A percentile compares a stretch with the other conserved stretches of the same genome.
These are phyloP conservation scores for Pteruthius melanotis DNA, from an alignment of 2,113 vertebrate genomes.

Conservation along the genomic window DNA sequence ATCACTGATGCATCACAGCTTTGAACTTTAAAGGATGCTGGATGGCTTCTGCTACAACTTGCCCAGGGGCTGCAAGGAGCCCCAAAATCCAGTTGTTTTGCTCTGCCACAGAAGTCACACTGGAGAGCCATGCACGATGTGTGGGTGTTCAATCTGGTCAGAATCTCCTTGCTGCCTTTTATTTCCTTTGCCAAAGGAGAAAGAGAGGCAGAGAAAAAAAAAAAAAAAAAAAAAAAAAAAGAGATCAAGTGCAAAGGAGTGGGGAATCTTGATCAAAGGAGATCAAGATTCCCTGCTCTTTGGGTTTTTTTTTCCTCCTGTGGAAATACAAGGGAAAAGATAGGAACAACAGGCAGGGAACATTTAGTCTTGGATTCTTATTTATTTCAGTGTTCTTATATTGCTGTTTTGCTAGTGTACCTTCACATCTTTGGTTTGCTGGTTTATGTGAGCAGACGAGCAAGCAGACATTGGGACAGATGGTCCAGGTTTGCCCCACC, in stretches of 20 bases:
- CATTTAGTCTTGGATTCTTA: background rate
- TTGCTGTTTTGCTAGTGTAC: background rate
- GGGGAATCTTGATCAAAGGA: too few species aligned
- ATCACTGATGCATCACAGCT: background rate
- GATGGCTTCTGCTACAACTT: background rate
- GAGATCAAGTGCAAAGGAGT: too few species aligned
- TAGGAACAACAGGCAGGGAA: background rate
- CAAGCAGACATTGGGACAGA: background rate
- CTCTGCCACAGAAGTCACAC: background rate
- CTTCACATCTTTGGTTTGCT: background rate
- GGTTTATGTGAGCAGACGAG: background rate
- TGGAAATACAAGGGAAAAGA: background rate
- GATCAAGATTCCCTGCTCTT: background rate
- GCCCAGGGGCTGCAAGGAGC: background rate
- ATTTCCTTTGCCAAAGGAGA: background rate
- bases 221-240: too few species aligned
- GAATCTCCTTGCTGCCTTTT: background rate
- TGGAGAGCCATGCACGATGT: rapidly evolving
- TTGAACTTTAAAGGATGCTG: background rate
- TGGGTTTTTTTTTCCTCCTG: background rate
- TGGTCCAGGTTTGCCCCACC: background rate
- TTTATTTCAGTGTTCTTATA: background rate
- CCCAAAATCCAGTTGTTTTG: background rate
- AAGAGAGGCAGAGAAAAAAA: background rate
- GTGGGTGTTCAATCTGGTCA: background rate